Percentiles rank a stretch among this genome's conserved stretches.
Conservation (phyloP, 2,888 invertebrate species). For the Cheilosia vulpina region DNA sequence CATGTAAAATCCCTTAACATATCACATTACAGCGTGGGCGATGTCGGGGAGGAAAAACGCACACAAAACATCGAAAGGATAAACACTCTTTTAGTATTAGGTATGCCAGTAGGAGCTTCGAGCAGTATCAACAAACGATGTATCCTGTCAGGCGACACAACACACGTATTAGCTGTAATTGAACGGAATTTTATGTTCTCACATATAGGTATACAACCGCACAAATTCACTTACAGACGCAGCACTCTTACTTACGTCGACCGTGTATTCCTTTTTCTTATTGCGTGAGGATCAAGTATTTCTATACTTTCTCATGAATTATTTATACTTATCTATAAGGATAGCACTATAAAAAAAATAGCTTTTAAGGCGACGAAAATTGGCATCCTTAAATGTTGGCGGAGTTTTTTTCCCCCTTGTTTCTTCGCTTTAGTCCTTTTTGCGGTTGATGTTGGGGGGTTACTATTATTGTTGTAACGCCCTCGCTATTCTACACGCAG, state of each 20-base stretch:
- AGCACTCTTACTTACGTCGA: slow-evolving; percentile 30
- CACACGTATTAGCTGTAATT: slow-evolving; percentile 56
- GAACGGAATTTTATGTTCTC: slow-evolving; percentile 65
- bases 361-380: slow-evolving; percentile 61
- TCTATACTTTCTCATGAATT: slow-evolving; percentile 46
- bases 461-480: slow-evolving; percentile 60
- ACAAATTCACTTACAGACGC: slow-evolving; percentile 38
- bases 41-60: neutral
- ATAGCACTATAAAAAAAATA: slow-evolving; percentile 48
- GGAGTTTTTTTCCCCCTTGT: slow-evolving; percentile 13
- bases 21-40: slow-evolving; percentile 29
- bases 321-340: slow-evolving; percentile 47
- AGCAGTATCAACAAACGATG: slow-evolving; percentile 30
- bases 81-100: slow-evolving; percentile 28
- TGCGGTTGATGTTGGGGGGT: slow-evolving; percentile 7
- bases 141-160: slow-evolving; percentile 28
- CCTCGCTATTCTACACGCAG: slow-evolving; percentile 56
- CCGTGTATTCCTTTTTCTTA: slow-evolving; percentile 32
- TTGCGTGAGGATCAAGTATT: slow-evolving; percentile 41
- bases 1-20: slow-evolving; percentile 52
- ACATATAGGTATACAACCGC: slow-evolving; percentile 38
- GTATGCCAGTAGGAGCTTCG: slow-evolving; percentile 1
- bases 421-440: slow-evolving; percentile 18
- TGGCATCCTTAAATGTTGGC: slow-evolving; percentile 60
- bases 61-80: slow-evolving; percentile 18